phyloP scores from a whole-genome alignment of 2,888 invertebrate genomes.

The Shargacucullia verbasci region DNA sequence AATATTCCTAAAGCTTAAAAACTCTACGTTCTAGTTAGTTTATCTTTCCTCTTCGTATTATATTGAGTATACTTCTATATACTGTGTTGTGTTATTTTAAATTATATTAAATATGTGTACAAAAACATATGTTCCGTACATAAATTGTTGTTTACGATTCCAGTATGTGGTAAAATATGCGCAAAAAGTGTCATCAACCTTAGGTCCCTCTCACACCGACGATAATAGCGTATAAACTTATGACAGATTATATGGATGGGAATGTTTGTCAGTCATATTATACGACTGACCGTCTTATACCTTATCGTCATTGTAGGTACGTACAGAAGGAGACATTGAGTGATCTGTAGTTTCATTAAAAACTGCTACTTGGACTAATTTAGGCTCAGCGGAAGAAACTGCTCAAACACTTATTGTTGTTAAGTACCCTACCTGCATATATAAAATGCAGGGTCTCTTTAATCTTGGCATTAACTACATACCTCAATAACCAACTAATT shows the following conservation, averaged over 20 bases:
- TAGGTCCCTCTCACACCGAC: constrained; percentile 14
- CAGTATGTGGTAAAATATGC: constrained; percentile 11
- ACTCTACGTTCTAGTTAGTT: no score
- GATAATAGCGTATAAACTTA: constrained; percentile 19
- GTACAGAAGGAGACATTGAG: constrained; percentile 13
- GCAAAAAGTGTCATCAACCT: constrained; percentile 37
- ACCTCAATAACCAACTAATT: constrained; percentile 66
- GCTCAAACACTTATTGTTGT: background rate
- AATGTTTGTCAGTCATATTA: constrained; percentile 29
- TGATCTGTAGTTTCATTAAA: constrained; percentile 11
- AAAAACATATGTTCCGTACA: background rate
- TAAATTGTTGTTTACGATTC: constrained; percentile 3
- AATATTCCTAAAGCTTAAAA: background rate
- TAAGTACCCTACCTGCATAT: no score
- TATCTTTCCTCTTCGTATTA: no score
- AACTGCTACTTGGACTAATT: constrained; percentile 2
- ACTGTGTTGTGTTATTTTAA: no score
- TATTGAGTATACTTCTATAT: no score
- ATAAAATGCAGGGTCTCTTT: constrained; percentile 23
- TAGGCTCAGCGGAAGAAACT: constrained; percentile 18
- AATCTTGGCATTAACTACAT: constrained; percentile 78
- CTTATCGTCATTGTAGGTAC: constrained; percentile 17
- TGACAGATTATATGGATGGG: constrained; percentile 16
- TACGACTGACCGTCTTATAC: constrained; percentile 3
- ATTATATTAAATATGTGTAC: no score